Evolutionary conservation across 2,888 invertebrate species (phyloP).

Genomic region (Lutraria lutraria): DNA sequence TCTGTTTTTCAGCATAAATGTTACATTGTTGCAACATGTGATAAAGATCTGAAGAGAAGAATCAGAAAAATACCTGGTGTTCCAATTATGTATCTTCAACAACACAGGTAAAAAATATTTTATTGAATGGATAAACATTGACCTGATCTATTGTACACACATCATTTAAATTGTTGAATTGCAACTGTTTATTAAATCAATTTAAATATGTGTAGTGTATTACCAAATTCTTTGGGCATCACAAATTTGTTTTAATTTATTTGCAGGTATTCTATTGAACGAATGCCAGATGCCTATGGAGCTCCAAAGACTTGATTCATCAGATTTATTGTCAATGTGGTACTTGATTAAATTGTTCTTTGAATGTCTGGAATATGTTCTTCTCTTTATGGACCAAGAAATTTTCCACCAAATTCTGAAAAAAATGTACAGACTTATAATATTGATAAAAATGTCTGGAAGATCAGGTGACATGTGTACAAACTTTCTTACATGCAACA

Average conservation of each 20-base stretch:
- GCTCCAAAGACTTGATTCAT: conserved; percentile 89
- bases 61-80: conserved; percentile 99
- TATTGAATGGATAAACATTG: neutral
- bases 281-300: conserved; percentile 99
- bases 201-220: neutral
- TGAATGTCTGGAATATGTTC: neutral
- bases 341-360: neutral
- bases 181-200: no score
- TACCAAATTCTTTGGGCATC: neutral
- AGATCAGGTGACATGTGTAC: no score
- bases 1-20: conserved; percentile 94
- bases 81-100: conserved; percentile 98
- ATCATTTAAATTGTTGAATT: neutral
- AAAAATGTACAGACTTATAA: no score
- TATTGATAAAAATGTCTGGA: no score
- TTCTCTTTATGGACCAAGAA: neutral
- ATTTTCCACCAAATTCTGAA: neutral
- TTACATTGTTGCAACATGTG: conserved; percentile 99
- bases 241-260: conserved; percentile 60
- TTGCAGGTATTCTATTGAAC: conserved; percentile 94
- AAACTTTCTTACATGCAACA: no score
- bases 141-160: neutral
- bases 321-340: neutral
- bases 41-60: conserved; percentile 97
- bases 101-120: conserved; percentile 87